Conservation (phyloP, 2,888 invertebrate genomes). For the Brassicogethes aeneus region DNA sequence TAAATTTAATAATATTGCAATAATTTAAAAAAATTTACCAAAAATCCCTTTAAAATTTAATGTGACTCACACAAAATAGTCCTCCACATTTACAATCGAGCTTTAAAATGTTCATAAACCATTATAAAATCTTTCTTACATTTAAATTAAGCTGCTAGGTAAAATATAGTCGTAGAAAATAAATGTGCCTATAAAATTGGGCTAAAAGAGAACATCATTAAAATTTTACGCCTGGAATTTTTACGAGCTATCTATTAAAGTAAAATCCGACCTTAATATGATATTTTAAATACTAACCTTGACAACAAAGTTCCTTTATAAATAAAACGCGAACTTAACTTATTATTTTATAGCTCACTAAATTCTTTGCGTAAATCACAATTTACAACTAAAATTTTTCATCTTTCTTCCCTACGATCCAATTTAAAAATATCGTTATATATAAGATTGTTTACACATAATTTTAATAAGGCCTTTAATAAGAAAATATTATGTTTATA, state of each 20-base stretch:
- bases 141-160: conserved; percentile 7
- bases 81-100: too few relatives aligned
- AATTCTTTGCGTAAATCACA: conserved; percentile 3
- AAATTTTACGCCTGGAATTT: conserved; percentile 19
- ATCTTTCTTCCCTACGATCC: neutral
- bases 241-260: conserved; percentile 17
- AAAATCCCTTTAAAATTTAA: too few relatives aligned
- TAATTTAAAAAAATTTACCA: too few relatives aligned
- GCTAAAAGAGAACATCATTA: conserved; percentile 16
- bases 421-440: neutral
- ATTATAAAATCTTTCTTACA: conserved; percentile 4
- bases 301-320: conserved; percentile 9
- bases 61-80: too few relatives aligned
- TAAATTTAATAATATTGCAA: too few relatives aligned
- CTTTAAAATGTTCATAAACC: neutral
- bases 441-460: too few relatives aligned
- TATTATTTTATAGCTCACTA: conserved; percentile 12
- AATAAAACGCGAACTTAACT: conserved; percentile 7
- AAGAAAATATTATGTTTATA: too few relatives aligned
- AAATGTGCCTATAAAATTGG: conserved; percentile 12
- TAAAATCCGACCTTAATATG: conserved; percentile 9
- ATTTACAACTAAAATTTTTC: conserved; percentile 1
- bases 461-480: too few relatives aligned
- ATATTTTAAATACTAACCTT: conserved; percentile 8
- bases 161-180: neutral